Conservation (phyloP, 2,113 vertebrate species). For the Myotis yumanensis region DNA sequence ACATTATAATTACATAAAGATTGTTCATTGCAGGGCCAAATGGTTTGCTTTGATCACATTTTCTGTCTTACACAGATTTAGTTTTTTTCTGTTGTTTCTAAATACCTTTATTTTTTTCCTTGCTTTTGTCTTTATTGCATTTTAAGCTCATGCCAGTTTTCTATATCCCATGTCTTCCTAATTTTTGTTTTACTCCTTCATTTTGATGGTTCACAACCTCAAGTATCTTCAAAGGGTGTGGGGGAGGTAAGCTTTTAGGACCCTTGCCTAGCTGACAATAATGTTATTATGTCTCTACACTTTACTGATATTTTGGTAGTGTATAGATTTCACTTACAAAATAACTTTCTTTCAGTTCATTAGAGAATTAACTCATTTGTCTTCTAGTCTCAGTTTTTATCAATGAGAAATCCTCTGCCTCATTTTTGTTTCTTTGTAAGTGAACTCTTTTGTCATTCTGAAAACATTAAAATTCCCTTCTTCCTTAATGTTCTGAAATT, state of each 20-base stretch:
- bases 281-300: neutral
- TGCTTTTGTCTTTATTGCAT: neutral
- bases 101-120: neutral
- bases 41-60: neutral
- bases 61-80: neutral
- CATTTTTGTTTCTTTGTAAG: neutral
- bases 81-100: neutral
- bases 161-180: neutral
- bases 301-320: neutral
- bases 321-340: neutral
- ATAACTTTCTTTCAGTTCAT: neutral
- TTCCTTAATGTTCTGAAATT: neutral
- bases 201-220: neutral
- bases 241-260: neutral
- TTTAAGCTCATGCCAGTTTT: neutral
- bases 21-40: neutral
- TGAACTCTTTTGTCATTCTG: slow-evolving; percentile 17
- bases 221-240: neutral
- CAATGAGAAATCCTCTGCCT: neutral
- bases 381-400: neutral
- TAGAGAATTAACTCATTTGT: neutral
- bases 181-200: neutral
- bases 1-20: neutral
- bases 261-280: neutral
- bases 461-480: neutral